Percentiles rank a stretch among this genome's conserved stretches.
phyloP scores from a whole-genome alignment of 1,140 invertebrate species.

The Apolygus lucorum region DNA sequence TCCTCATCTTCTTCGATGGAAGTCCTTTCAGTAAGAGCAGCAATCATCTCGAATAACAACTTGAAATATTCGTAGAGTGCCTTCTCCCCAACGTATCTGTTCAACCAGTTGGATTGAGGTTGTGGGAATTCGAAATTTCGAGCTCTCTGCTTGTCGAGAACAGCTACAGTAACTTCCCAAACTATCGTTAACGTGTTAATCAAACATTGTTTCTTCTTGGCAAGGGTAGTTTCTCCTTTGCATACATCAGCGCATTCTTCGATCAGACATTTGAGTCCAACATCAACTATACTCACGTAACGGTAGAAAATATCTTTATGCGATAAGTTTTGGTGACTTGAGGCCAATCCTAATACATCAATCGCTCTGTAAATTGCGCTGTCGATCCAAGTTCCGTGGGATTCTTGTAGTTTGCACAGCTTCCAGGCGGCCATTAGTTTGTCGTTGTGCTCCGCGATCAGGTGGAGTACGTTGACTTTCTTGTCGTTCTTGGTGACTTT shows the following conservation, averaged over 20 bases:
- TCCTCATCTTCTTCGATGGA: background rate
- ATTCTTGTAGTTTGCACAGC: constrained; percentile 16
- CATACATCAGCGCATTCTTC: constrained; percentile 7
- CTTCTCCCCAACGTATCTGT: background rate
- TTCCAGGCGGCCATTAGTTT: constrained; percentile 17
- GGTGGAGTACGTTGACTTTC: constrained; percentile 10
- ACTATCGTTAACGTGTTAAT: background rate
- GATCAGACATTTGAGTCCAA: constrained; percentile 13
- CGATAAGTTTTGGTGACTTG: background rate
- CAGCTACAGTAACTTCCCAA: background rate
- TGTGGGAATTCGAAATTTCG: background rate
- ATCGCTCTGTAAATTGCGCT: background rate
- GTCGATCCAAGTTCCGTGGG: background rate
- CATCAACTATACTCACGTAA: constrained; percentile 17
- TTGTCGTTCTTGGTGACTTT: constrained; percentile 18
- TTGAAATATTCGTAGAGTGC: background rate
- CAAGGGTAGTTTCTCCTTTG: background rate
- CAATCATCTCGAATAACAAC: background rate
- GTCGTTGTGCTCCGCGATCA: constrained; percentile 25
- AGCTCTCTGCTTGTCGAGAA: background rate
- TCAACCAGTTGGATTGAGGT: background rate
- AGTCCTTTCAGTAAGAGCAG: background rate
- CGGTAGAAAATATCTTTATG: background rate
- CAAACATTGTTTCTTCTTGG: background rate
- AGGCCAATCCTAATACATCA: background rate